These are phyloP conservation scores for Drosophila nikananu DNA, from an alignment of 1,140 invertebrate genomes.

Conservation along the genomic window DNA sequence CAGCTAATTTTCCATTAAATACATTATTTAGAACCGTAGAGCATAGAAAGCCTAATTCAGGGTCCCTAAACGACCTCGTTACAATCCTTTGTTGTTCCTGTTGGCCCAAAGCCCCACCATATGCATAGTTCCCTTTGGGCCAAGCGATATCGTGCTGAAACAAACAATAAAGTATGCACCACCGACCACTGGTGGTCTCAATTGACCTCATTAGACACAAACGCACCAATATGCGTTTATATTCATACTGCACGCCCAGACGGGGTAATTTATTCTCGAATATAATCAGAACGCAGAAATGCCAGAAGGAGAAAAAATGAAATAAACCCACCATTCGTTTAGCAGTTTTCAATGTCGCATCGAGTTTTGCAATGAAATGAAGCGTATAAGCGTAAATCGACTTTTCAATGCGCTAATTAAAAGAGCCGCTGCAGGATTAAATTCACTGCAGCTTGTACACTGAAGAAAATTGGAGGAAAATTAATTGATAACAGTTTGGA, in stretches of 20 bases:
- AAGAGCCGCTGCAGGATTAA: slow-evolving; percentile 22
- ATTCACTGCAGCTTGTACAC: slow-evolving; percentile 12
- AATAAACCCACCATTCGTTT: slow-evolving; percentile 31
- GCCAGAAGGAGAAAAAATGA: slow-evolving; percentile 16
- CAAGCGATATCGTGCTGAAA: slow-evolving; percentile 23
- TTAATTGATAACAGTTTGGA: background rate
- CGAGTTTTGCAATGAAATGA: slow-evolving; percentile 32
- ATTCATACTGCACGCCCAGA: background rate
- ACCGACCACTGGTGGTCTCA: slow-evolving; percentile 46
- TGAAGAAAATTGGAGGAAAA: background rate
- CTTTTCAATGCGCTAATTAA: slow-evolving; percentile 50
- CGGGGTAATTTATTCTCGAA: slow-evolving; percentile 29
- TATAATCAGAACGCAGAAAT: slow-evolving; percentile 28
- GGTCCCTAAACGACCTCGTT: background rate
- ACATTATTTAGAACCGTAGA: slow-evolving; percentile 2
- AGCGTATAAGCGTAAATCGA: slow-evolving; percentile 39
- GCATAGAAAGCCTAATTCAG: slow-evolving; percentile 2
- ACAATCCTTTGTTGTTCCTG: background rate
- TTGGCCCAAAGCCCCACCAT: slow-evolving; percentile 1
- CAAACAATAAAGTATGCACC: slow-evolving; percentile 42
- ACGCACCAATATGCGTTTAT: slow-evolving; percentile 1
- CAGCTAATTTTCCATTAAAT: slow-evolving; percentile 3
- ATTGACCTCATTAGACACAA: slow-evolving; percentile 54
- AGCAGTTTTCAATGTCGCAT: slow-evolving; percentile 40
- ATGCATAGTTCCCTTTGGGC: slow-evolving; percentile 14